These are phyloP conservation scores for Phalloptychus januarius DNA, from an alignment of 2,797 vertebrate species.

Conservation along the genomic window DNA sequence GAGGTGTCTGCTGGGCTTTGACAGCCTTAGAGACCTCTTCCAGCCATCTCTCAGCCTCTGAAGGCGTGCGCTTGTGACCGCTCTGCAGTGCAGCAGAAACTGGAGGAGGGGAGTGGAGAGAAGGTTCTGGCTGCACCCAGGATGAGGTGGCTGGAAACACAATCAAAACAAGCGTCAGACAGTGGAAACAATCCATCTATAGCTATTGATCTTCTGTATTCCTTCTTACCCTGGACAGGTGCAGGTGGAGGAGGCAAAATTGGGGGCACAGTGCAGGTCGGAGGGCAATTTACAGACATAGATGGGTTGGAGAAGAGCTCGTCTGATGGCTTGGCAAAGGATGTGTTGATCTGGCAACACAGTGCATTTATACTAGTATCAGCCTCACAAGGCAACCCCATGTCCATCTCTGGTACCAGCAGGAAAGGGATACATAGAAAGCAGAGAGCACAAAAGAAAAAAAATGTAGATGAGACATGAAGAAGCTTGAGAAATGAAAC, in stretches of 20 bases:
- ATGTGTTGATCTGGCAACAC: slow-evolving; percentile 88
- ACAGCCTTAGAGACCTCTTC: slow-evolving; percentile 90
- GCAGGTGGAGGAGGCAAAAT: slow-evolving; percentile 76
- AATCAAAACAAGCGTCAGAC: slow-evolving; percentile 15
- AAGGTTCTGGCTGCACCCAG: slow-evolving; percentile 82
- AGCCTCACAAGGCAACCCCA: slow-evolving; percentile 75
- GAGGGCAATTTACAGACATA: slow-evolving; percentile 66
- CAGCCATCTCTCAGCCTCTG: slow-evolving; percentile 92
- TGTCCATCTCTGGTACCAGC: slow-evolving; percentile 77
- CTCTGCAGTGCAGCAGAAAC: slow-evolving; percentile 66
- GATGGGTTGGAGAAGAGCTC: slow-evolving; percentile 76
- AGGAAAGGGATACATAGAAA: slow-evolving; percentile 29
- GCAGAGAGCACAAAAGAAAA: not conserved
- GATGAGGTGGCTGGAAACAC: slow-evolving; percentile 73
- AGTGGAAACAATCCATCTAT: not conserved
- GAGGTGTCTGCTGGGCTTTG: slow-evolving; percentile 80
- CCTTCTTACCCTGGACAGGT: slow-evolving; percentile 76
- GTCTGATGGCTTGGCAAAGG: slow-evolving; percentile 83
- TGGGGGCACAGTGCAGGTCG: slow-evolving; percentile 65
- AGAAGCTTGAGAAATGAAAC: not conserved
- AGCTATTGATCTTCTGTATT: not conserved
- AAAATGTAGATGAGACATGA: not conserved
- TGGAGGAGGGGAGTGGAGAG: slow-evolving; percentile 73
- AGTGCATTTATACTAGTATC: slow-evolving; percentile 86
- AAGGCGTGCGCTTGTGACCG: slow-evolving; percentile 89